Base-by-base conservation (phyloP, 1,140 invertebrate species). In the Camponotus floridanus region DNA sequence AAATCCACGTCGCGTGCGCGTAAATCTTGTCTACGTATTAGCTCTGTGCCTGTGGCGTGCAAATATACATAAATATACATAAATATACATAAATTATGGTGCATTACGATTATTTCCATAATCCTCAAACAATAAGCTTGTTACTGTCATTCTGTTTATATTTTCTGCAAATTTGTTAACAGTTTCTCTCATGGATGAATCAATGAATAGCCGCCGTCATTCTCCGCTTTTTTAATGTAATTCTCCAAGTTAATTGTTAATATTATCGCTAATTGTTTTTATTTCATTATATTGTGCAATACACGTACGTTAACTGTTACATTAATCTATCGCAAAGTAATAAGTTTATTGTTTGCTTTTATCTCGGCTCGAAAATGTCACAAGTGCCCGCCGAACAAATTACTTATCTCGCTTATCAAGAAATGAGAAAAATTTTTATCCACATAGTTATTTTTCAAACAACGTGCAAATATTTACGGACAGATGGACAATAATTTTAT, bases 1-100 rank as follows among this genome's bases (percentile, higher is more conserved):
- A 76, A 88, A 86, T 73, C 36, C 76, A 59, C n/a, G 51, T 79
- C 45, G 48, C 36, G 26, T 48, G 55, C 39, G 39, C 26, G 68
- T 83, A 74, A 74, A 83, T 83, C 55, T 83, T 73, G 68, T 73
- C 48, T 73, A 71, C 51, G 67, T 36, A 73, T 83, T 73, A 74
- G 67, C 36, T 81, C 51, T 21, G 26, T 21, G 42, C 39, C 21
- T 31, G 31, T 62, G 48, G 48, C 13, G 48, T 51, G 48, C 48
- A 51, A 51, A 51, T 51, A 51, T 51, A 51, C 59, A 62, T 55
- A 61, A 61, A 83, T 61, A 74, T 36, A 62, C 68, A 45, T 36
- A 57, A 57, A 74, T 57, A 11, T 36, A 59, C 51, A 74, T 83
- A 33, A 83, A 83, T 83, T 83, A 83, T 62, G 8, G 11, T 71